Percentiles rank a stretch among this genome's conserved stretches.
Conservation (phyloP, 64 coral and sea anemone species). For the Pocillopora verrucosa region DNA sequence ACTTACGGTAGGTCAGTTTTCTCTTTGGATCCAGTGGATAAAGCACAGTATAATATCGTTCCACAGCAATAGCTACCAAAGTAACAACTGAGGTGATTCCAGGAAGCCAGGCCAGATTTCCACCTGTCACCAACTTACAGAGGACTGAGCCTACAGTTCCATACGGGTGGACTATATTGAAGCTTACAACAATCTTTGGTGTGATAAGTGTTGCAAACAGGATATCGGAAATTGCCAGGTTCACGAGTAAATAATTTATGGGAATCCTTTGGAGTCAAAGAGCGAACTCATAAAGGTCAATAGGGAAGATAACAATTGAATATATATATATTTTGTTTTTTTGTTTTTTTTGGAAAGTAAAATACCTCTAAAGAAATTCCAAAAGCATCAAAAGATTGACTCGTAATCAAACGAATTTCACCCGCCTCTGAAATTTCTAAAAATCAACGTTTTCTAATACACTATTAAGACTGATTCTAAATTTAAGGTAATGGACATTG, state of each 20-base stretch:
- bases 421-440: no score
- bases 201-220: not conserved
- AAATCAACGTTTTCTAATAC: no score
- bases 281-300: not conserved
- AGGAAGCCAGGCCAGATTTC: slow-evolving; percentile 19
- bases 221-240: slow-evolving; percentile 24
- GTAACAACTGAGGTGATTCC: not conserved
- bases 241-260: slow-evolving; percentile 9
- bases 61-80: not conserved
- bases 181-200: not conserved
- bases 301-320: no score
- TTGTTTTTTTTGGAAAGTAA: no score
- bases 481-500: no score
- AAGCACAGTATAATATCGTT: slow-evolving; percentile 14
- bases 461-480: no score
- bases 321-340: no score
- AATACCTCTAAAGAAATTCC: no score
- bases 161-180: not conserved
- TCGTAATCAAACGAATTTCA: no score
- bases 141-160: not conserved
- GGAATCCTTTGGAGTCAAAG: not conserved
- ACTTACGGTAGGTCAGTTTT: not conserved
- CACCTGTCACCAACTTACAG: not conserved
- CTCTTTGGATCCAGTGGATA: not conserved
- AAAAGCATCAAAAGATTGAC: no score